Evolutionary conservation across 2,888 invertebrate genomes (phyloP), one percentile per base, ranked within the genome.

Genomic region (Hermodice carunculata): DNA sequence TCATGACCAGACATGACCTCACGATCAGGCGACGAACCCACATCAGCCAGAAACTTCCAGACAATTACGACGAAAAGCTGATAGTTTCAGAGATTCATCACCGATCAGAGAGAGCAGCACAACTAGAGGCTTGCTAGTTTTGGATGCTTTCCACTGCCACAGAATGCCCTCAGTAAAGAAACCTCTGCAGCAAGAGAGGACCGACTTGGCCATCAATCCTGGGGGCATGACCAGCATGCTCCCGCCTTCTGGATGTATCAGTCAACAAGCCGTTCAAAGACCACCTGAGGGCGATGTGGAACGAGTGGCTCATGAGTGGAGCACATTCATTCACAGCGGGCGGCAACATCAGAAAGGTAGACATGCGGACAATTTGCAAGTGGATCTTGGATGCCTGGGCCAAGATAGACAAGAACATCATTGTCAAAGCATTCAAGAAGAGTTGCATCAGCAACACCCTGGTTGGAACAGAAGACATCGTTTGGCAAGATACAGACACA

Each of bases 251-350:
- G 53, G 34, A 53, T 24, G 32, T 32, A 5, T 29, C 19, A 22
- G 22, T 37, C 54, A 54, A 54, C n/a, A 4, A 34, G 11, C 34
- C 54, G 0, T 54, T 53, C 34, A 53, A 53, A 31, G 31, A 32
- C 19, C 6, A 31, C 53, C n/a, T 54, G 14, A 3, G 24, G 17
- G 34, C 32, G 22, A 0, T 24, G 4, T 54, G 54, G 54, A n/a
- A n/a, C n/a, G n/a, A n/a, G n/a, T n/a, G n/a, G n/a, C n/a, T n/a
- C n/a, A n/a, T n/a, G n/a, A n/a, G n/a, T n/a, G n/a, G n/a, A n/a
- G n/a, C n/a, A n/a, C n/a, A n/a, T n/a, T n/a, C n/a, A n/a, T n/a
- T n/a, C n/a, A n/a, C n/a, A n/a, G n/a, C n/a, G n/a, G n/a, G 46
- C 14, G 19, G 11, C 8, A 14, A 17, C 17, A 22, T 46, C 17